Evolutionary conservation across 1,140 invertebrate genomes (phyloP).

Genomic region (Drosophila willistoni): DNA sequence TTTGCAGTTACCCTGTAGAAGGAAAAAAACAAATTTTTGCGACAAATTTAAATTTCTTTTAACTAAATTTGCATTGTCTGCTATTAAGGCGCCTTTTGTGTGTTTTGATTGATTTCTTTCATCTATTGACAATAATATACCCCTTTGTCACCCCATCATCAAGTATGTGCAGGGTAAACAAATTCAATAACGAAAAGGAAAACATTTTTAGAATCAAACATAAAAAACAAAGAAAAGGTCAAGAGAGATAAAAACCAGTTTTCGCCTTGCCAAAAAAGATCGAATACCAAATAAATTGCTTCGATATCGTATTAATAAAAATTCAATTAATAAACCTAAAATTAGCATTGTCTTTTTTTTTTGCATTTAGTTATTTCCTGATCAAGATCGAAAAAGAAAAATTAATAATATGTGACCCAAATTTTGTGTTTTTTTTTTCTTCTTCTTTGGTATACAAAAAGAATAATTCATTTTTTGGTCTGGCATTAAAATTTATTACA

Average conservation of each 20-base stretch:
- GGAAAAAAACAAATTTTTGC: too few species aligned
- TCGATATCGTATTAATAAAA: slow-evolving; percentile 67
- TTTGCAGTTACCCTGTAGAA: not conserved
- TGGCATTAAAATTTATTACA: slow-evolving; percentile 74
- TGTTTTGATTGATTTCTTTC: too few species aligned
- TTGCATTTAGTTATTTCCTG: slow-evolving; percentile 41
- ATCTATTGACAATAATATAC: not conserved
- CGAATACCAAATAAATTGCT: slow-evolving; percentile 57
- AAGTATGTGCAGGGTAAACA: slow-evolving; percentile 11
- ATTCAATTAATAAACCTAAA: slow-evolving; percentile 56
- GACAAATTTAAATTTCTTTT: too few species aligned
- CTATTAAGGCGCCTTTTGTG: too few species aligned
- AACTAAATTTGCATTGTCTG: too few species aligned
- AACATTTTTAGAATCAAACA: slow-evolving; percentile 39
- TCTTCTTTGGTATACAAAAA: slow-evolving; percentile 29
- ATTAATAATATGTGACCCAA: slow-evolving; percentile 56
- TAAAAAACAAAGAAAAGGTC: slow-evolving; percentile 61
- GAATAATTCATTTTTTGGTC: slow-evolving; percentile 51
- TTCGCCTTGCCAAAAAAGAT: slow-evolving; percentile 36
- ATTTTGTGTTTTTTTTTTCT: slow-evolving; percentile 50
- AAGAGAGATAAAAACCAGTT: slow-evolving; percentile 61
- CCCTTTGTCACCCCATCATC: not conserved
- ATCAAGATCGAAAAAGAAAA: slow-evolving; percentile 25
- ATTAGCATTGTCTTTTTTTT: slow-evolving; percentile 30
- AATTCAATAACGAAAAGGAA: slow-evolving; percentile 15